Evolutionary conservation across 2,113 vertebrate species (phyloP).

Genomic region (Melanostigma gelatinosum): DNA sequence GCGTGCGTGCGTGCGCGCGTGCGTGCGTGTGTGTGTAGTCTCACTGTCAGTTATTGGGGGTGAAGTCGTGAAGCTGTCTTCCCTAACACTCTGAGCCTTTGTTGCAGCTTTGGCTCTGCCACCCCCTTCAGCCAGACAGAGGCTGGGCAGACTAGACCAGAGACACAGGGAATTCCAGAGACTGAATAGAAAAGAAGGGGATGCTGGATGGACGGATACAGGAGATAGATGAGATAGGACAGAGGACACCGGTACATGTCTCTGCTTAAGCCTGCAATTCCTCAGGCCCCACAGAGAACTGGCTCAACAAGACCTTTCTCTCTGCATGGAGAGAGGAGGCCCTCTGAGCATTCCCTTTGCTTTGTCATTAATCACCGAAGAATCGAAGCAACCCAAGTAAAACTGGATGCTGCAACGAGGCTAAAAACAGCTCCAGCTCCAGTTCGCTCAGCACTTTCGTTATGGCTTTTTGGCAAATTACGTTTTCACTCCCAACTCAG

Average conservation of each 20-base stretch:
- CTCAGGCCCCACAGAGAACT: constrained; percentile 14
- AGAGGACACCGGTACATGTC: not conserved
- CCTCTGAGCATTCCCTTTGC: not conserved
- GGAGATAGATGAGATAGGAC: constrained; percentile 21
- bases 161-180: constrained; percentile 25
- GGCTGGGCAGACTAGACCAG: constrained; percentile 2
- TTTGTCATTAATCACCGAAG: not conserved
- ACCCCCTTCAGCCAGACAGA: constrained; percentile 27
- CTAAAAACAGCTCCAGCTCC: not conserved
- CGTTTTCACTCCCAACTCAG: too few relatives aligned
- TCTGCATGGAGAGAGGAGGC: not conserved
- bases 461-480: too few relatives aligned
- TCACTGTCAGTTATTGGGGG: not conserved
- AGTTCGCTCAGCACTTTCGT: too few relatives aligned
- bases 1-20: not conserved
- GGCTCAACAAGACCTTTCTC: constrained; percentile 15
- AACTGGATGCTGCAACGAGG: not conserved
- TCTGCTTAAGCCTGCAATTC: constrained; percentile 52
- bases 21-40: not conserved
- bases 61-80: constrained; percentile 34
- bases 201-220: not conserved
- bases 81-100: constrained; percentile 13
- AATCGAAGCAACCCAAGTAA: not conserved
- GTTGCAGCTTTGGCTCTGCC: constrained; percentile 2
- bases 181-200: not conserved